Evolutionary conservation across 2,888 invertebrate genomes (phyloP), one percentile per base, ranked within the genome.

Genomic region (Parnassius orleans): DNA sequence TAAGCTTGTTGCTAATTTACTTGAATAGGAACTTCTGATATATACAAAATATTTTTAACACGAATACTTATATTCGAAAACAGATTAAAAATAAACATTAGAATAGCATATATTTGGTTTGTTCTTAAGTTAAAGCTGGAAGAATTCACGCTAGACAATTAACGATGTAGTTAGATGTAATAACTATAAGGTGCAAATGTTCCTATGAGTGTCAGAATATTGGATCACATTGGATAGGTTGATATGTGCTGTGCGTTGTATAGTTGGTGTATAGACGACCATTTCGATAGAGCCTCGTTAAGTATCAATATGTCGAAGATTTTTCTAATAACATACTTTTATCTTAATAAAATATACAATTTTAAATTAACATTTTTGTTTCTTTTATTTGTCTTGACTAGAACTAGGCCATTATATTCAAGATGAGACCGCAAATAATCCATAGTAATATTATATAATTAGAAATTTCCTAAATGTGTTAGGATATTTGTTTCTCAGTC

Each of bases 311-410:
- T 78, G 81, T 82, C 80, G 79, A 77, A 86, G 81, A 86, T 84
- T 87, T 86, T 87, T 86, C 86, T 87, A 86, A 84, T 83, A 86
- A 86, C 84, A 82, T 83, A 84, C 81, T 82, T 77, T 79, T 81
- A 78, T 76, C 77, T 75, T 83, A 83, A 80, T 78, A 80, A 83
- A 85, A 81, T 85, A 85, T 85, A 86, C 84, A 86, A 81, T 76
- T 77, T 77, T 75, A 72, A 74, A 72, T 71, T 71, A 48, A 42
- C 1, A 9, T 50, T 46, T 47, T 56, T 41, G 7, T 43, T 44
- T 61, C 14, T 48, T 48, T 43, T 11, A 11, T 43, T 43, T 11
- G 43, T 43, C 11, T 43, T 11, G 43, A 11, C 9, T 43, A 10
- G 43, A 11, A 43, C 11, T 10, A 11, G 7, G 7, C 33, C 33